Conservation (phyloP, 2,113 vertebrate genomes). For the Aphelocoma coerulescens region DNA sequence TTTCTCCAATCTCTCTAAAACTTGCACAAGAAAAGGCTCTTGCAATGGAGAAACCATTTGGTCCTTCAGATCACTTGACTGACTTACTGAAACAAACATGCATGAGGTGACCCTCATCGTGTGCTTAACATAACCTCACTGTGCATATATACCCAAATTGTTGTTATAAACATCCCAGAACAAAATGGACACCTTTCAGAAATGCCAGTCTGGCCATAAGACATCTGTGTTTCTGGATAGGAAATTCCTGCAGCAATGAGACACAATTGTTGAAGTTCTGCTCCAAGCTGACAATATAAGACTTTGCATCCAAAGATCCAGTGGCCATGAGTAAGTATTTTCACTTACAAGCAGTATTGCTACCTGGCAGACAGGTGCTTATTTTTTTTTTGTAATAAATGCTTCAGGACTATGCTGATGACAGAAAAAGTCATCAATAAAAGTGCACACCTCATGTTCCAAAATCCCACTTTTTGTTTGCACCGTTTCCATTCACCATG, state of each 20-base stretch:
- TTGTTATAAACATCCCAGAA: neutral
- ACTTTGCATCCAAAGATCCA: neutral
- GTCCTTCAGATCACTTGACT: neutral
- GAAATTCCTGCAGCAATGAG: neutral
- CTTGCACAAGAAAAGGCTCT: neutral
- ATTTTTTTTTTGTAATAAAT: neutral
- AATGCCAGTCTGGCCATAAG: neutral
- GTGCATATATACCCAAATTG: rapidly evolving
- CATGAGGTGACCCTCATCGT: neutral
- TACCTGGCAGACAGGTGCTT: neutral
- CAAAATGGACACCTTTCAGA: neutral
- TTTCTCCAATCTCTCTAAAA: neutral
- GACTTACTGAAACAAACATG: neutral
- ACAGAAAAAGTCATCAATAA: neutral
- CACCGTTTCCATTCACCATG: neutral
- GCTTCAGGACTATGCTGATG: neutral
- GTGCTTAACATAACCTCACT: neutral
- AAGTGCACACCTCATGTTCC: neutral
- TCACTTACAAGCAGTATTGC: neutral
- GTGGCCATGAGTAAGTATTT: neutral
- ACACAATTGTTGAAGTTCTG: neutral
- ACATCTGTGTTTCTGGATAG: neutral
- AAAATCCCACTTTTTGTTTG: neutral
- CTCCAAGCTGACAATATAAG: neutral
- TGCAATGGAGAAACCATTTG: neutral